Evolutionary conservation across 2,113 vertebrate genomes (phyloP).

Genomic region (Oryzias melastigma): DNA sequence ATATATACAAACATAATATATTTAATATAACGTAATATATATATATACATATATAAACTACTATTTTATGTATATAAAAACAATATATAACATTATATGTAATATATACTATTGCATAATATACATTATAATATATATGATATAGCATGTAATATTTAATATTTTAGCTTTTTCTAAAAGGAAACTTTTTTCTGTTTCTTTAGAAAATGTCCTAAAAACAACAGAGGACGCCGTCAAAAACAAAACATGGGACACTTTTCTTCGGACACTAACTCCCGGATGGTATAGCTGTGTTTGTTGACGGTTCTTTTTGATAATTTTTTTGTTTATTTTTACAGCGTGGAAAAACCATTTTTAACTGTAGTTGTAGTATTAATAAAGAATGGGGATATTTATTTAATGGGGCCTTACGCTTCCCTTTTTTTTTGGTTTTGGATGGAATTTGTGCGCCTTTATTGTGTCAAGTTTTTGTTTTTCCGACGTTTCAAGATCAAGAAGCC

Average conservation of each 20-base stretch:
- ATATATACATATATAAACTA: too few species aligned
- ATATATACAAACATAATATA: too few species aligned
- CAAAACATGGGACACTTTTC: constrained; percentile 96
- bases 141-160: too few species aligned
- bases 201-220: constrained; percentile 97
- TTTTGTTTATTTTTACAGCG: constrained; percentile 80
- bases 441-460: constrained; percentile 60
- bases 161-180: background rate
- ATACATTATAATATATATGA: too few species aligned
- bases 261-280: constrained; percentile 92
- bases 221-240: constrained; percentile 92
- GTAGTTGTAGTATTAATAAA: constrained; percentile 66
- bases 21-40: too few species aligned
- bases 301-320: constrained; percentile 65
- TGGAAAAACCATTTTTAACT: constrained; percentile 80
- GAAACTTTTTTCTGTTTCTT: constrained; percentile 10
- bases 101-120: too few species aligned
- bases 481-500: constrained; percentile 59
- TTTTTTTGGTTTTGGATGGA: constrained; percentile 73
- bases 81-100: too few species aligned
- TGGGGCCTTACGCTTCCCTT: constrained; percentile 91
- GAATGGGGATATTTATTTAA: constrained; percentile 90
- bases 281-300: constrained; percentile 83
- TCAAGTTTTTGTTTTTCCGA: constrained; percentile 45
- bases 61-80: too few species aligned